Conservation (phyloP, 2,113 vertebrate genomes). For the Psilopogon haemacephalus region DNA sequence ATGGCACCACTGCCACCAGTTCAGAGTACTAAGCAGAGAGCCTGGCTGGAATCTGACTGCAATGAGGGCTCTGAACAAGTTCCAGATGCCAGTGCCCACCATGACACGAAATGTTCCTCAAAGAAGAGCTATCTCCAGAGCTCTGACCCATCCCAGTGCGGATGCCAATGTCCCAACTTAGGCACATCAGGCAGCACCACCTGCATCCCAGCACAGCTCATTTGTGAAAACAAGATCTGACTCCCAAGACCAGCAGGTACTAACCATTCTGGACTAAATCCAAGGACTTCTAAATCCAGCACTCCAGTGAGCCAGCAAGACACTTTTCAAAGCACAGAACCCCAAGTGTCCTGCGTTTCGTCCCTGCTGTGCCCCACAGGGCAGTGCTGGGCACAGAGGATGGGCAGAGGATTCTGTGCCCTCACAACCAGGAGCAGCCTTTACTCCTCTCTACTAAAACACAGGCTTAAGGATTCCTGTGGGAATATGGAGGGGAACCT, state of each 20-base stretch:
- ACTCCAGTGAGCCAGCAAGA: not conserved
- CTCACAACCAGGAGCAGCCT: not conserved
- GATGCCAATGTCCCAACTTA: not conserved
- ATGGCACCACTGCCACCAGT: not conserved
- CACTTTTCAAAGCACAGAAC: not conserved
- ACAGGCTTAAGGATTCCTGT: not conserved
- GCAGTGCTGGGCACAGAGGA: not conserved
- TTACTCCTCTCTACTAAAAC: not conserved
- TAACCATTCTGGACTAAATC: not conserved
- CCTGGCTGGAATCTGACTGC: not conserved
- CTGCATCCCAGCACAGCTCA: not conserved
- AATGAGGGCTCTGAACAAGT: not conserved
- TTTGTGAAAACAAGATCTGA: rapidly evolving
- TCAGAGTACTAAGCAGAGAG: not conserved
- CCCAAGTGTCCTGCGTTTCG: not conserved
- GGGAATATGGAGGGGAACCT: not conserved
- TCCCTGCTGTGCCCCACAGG: not conserved
- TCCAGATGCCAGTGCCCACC: not conserved
- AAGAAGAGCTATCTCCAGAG: not conserved
- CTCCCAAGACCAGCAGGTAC: not conserved
- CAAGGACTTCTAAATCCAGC: not conserved
- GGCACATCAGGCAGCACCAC: not conserved
- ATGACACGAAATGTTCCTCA: rapidly evolving
- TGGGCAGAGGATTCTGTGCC: not conserved
- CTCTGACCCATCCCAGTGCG: not conserved